Evolutionary conservation across 2,888 invertebrate genomes (phyloP).

Genomic region (Dryadula phaetusa): DNA sequence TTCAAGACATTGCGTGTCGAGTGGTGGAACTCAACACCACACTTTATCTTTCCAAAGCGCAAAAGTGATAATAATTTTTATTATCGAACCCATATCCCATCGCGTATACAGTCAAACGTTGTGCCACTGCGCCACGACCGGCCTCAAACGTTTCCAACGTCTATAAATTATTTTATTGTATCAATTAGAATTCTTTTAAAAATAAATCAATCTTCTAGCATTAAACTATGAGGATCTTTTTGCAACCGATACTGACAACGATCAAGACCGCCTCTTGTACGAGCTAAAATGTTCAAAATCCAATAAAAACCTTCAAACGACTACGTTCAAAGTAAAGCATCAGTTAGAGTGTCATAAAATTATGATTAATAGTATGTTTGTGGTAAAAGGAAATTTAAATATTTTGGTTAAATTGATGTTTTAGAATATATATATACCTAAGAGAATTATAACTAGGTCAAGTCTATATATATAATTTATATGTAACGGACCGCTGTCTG

Average conservation of each 20-base stretch:
- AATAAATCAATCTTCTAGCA: neutral
- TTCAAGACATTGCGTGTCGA: too few relatives aligned
- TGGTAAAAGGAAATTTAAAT: conserved; percentile 1
- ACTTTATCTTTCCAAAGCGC: too few relatives aligned
- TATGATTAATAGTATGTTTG: conserved; percentile 25
- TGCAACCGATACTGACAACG: conserved; percentile 5
- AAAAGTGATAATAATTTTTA: too few relatives aligned
- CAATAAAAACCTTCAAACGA: conserved; percentile 15
- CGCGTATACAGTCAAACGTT: too few relatives aligned
- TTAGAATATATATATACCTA: neutral
- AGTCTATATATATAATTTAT: neutral
- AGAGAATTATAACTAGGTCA: neutral
- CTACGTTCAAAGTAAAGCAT: conserved; percentile 13
- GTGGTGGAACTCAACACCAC: too few relatives aligned
- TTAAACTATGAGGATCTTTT: neutral
- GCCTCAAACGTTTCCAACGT: too few relatives aligned
- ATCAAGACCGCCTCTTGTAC: neutral
- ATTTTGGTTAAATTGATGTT: conserved; percentile 10
- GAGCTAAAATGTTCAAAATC: conserved; percentile 6
- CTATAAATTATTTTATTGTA: too few relatives aligned
- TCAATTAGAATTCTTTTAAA: neutral
- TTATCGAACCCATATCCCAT: too few relatives aligned
- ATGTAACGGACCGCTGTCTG: too few relatives aligned
- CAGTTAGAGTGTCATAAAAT: conserved; percentile 9
- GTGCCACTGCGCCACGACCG: too few relatives aligned